Base-by-base conservation (phyloP, 1,140 invertebrate species). In the Ips nitidus region DNA sequence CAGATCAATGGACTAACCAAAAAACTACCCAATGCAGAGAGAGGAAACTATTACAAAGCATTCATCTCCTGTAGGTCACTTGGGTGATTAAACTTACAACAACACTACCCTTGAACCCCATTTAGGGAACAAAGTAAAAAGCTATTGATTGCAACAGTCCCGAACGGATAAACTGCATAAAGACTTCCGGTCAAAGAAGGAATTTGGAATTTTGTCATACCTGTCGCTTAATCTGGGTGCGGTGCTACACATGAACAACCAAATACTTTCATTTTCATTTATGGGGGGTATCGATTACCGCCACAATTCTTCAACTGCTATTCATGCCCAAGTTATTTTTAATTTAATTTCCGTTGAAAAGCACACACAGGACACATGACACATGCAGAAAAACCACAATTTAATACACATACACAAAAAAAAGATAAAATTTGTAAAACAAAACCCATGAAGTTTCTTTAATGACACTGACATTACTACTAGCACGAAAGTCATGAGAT, bases 161-260 rank as follows among this genome's bases (percentile, higher is more conserved):
- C 8, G 42, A 59, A 38, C 41, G 4, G 57, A 59, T 59, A 8
- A 42, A 59, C 57, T 59, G 57, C 57, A 59, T 59, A 59, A 40
- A 59, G 52, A 59, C 57, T 59, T 59, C 57, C 57, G 57, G 57
- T 41, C 39, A 59, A 59, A 36, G 41, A 59, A 42, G 37, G 41
- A 42, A 55, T 8, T 50, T 59, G 7, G 57, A 41, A 38, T 59
- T 22, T 59, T 37, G 57, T 59, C 57, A 59, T 59, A 42, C 57
- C 40, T 59, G 22, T 22, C 45, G 7, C 45, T 22, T 50, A 50
- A 6, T 6, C 22, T 59, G 57, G 57, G 57, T 37, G 57, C 39
- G 57, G 57, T 59, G 57, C 57, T 6, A 55, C 45, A 22, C 22
- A 22, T 22, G 22, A 22, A 22, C 22, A 22, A 22, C 22, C 22